Conservation (phyloP, 1,140 invertebrate species). For the Zophobas morio region DNA sequence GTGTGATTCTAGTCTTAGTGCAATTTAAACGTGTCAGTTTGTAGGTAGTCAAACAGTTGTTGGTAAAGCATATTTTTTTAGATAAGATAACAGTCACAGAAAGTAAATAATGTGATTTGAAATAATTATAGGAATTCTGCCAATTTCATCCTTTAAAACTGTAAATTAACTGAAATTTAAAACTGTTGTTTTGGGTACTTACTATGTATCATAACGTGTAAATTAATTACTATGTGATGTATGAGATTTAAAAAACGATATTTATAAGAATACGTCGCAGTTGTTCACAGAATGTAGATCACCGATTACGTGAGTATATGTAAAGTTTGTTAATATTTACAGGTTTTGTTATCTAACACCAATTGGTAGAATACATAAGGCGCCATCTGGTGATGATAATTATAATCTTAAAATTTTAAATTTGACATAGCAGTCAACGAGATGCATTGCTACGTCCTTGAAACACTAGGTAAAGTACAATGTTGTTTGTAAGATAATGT, state of each 20-base stretch:
- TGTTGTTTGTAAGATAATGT: constrained; percentile 26
- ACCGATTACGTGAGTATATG: not conserved
- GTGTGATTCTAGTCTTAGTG: constrained; percentile 38
- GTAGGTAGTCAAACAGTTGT: constrained; percentile 1
- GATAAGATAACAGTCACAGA: not conserved
- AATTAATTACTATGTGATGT: constrained; percentile 19
- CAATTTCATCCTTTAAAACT: too few species aligned
- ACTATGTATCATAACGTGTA: not conserved
- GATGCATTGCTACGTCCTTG: too few species aligned
- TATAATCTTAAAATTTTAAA: too few species aligned
- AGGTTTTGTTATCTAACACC: too few species aligned
- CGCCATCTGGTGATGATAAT: too few species aligned
- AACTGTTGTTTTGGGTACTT: constrained; percentile 16
- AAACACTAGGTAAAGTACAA: constrained; percentile 12
- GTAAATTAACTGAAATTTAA: not conserved
- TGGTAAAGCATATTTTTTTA: constrained; percentile 32
- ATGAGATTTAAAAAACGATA: not conserved
- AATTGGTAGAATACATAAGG: too few species aligned
- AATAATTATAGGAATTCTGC: not conserved
- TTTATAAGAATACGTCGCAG: too few species aligned
- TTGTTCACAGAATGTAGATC: not conserved
- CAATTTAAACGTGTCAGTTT: constrained; percentile 8
- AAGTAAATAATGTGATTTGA: not conserved
- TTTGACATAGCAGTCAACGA: too few species aligned
- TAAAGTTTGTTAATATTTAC: not conserved